Conservation (phyloP, 1,140 invertebrate genomes). For the Hirudo medicinalis region DNA sequence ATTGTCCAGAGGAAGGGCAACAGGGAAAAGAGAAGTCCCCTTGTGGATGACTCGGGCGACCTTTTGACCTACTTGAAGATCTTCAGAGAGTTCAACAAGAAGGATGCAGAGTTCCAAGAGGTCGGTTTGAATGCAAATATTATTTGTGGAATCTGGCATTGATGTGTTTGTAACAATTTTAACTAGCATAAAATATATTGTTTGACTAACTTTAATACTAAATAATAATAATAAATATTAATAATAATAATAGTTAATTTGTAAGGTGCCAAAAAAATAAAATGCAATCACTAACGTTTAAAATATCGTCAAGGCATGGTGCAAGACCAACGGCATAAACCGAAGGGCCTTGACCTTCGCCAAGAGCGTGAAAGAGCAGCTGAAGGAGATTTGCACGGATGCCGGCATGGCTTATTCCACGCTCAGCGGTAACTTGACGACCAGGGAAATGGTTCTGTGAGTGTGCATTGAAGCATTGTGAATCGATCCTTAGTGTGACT, state of each 20-base stretch:
- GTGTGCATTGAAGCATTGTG: not conserved
- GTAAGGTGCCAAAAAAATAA: too few species aligned
- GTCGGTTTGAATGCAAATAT: not conserved
- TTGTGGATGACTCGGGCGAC: not conserved
- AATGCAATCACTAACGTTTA: too few species aligned
- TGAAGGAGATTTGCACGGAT: not conserved
- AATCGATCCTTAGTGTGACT: too few species aligned
- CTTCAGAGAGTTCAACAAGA: not conserved
- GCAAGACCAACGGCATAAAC: not conserved
- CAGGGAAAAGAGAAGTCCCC: not conserved
- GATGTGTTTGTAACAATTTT: not conserved
- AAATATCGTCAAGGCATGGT: not conserved
- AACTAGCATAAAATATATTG: too few species aligned
- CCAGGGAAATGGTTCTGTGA: not conserved
- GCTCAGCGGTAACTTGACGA: too few species aligned
- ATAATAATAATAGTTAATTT: too few species aligned
- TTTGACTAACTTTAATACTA: too few species aligned
- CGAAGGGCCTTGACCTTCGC: not conserved
- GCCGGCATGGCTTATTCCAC: not conserved
- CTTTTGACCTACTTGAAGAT: constrained; percentile 7
- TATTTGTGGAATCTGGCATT: too few species aligned
- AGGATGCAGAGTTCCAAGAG: not conserved
- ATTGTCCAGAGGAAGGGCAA: not conserved
- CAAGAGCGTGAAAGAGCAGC: not conserved
- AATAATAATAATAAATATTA: too few species aligned